Base-by-base conservation (phyloP, 1,140 invertebrate species). In the Mycetomoellerius zeteki region DNA sequence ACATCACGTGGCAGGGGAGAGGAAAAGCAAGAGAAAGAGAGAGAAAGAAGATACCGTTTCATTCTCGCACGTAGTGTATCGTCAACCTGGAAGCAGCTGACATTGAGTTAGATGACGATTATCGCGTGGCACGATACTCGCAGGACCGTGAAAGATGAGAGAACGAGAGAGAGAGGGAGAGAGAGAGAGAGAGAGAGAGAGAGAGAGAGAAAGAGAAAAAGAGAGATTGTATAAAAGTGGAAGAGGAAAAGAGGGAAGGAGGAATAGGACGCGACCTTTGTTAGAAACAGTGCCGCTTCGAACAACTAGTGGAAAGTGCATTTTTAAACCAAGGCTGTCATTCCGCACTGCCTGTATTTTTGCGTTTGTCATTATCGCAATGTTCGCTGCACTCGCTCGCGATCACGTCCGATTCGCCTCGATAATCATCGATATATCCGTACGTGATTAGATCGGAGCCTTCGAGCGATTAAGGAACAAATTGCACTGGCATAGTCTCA, bases 101-200 rank as follows among this genome's bases (percentile, higher is more conserved):
- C 91, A 92, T 93, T 92, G 92, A 92, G 92, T 91, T 90, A 90
- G 86, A 90, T 90, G 88, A 91, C 86, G 86, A 88, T 88, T 81
- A 88, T 89, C 78, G 77, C 80, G 62, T 50, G 89, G 47, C 60
- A 78, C 21, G 82, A 64, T 73, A 85, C 50, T 77, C 47, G 43
- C 24, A 60, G 24, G 43, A 50, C 24, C 69, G 56, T 60, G 52
- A 73, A 73, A 73, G 33, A 73, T 16, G 43, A 14, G 12, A 14
- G 54, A 24, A 16, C 14, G 47, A 21, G 19, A 37, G 54, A 16
- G 58, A 33, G 37, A 62, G 37, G 33, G 24, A 50, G 7, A 37
- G 27, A 33, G n/a, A 77, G 72, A 33, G 43, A 14, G 12, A 12
- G 52, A 24, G 0, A 33, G 33, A 33, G 33, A 52, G 27, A 62